phyloP scores from a whole-genome alignment of 2,113 vertebrate species.

The Lagenorhynchus albirostris region DNA sequence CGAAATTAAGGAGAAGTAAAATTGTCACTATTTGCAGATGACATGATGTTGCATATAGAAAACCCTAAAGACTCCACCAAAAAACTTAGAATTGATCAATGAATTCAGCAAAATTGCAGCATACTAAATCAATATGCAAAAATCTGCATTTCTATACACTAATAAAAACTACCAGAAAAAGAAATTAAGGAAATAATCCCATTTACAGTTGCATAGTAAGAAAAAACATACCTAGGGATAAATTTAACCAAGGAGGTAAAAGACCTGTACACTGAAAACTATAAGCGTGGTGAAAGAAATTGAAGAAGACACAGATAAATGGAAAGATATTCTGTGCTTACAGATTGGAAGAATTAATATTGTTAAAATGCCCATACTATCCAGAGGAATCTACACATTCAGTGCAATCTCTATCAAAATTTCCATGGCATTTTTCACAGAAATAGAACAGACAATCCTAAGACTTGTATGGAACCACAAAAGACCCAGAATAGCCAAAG shows the following conservation, averaged over 20 bases:
- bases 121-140: neutral
- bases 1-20: neutral
- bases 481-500: neutral
- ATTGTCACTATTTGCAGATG: neutral
- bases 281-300: neutral
- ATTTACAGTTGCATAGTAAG: neutral
- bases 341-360: neutral
- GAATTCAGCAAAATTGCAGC: neutral
- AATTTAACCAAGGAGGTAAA: neutral
- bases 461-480: neutral
- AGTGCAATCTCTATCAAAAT: neutral
- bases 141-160: neutral
- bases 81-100: neutral
- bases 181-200: neutral
- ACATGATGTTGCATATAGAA: neutral
- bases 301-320: neutral
- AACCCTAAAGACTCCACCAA: neutral
- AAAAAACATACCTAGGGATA: neutral
- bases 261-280: neutral
- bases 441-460: neutral
- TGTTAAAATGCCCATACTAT: neutral
- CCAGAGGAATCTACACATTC: neutral
- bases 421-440: neutral
- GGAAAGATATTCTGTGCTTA: neutral
- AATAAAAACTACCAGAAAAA: neutral